These are phyloP conservation scores for Drosophila suzukii DNA, from an alignment of 1,140 invertebrate species.

Conservation along the genomic window DNA sequence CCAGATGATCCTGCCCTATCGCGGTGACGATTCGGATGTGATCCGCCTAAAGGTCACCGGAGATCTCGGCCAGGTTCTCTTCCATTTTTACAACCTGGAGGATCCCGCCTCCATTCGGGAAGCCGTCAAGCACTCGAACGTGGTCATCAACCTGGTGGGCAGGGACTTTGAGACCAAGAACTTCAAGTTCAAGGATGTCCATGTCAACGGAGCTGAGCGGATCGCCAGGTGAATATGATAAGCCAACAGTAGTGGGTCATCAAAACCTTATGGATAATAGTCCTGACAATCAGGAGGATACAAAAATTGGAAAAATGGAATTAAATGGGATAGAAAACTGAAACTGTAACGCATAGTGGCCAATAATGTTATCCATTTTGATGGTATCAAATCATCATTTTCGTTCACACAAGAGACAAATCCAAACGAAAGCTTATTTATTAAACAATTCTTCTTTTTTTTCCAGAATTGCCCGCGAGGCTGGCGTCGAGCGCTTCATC, in stretches of 20 bases:
- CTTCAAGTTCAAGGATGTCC: constrained; percentile 92
- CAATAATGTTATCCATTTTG: too few relatives aligned
- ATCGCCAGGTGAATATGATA: constrained; percentile 87
- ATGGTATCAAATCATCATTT: too few relatives aligned
- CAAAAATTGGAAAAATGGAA: too few relatives aligned
- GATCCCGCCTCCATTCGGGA: constrained; percentile 96
- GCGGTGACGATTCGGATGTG: constrained; percentile 93
- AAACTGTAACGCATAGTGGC: too few relatives aligned
- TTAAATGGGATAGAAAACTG: too few relatives aligned
- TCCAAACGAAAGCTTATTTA: not conserved
- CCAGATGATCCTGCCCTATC: constrained; percentile 96
- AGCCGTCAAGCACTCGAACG: constrained; percentile 97
- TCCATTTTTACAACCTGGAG: constrained; percentile 92
- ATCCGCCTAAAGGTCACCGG: constrained; percentile 92
- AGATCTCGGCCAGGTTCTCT: constrained; percentile 98
- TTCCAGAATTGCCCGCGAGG: constrained; percentile 88
- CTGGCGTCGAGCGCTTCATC: constrained; percentile 93
- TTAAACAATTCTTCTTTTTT: not conserved
- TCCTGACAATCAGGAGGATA: not conserved
- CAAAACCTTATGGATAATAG: constrained; percentile 29
- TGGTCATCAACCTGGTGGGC: constrained; percentile 98
- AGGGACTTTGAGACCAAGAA: constrained; percentile 96
- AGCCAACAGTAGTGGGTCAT: constrained; percentile 42
- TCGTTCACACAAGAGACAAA: too few relatives aligned
- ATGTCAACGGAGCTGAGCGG: constrained; percentile 90